A percentile compares a stretch with the other conserved stretches of the same genome.
phyloP scores from a whole-genome alignment of 92 coral and sea anemone species.

The Porites lobata region DNA sequence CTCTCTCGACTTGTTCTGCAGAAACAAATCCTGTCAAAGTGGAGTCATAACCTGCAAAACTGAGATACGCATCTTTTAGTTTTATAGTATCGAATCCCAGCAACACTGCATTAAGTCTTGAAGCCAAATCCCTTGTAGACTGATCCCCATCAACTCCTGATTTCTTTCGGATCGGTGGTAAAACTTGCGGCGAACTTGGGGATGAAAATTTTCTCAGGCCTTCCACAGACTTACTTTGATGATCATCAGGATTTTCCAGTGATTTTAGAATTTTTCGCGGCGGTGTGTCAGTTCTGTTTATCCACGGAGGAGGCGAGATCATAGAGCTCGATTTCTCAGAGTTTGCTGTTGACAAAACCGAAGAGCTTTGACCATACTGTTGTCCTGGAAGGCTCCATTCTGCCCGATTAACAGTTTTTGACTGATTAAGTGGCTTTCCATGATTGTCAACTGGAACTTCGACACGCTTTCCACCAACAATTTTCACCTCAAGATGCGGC shows the following conservation, averaged over 20 bases:
- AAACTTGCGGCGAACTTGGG: constrained; percentile 54
- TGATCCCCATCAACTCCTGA: constrained; percentile 21
- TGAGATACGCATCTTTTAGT: constrained; percentile 78
- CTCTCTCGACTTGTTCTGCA: constrained; percentile 74
- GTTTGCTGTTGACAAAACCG: constrained; percentile 46
- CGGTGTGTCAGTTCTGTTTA: constrained; percentile 71
- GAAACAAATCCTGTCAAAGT: constrained; percentile 88
- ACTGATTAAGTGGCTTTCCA: constrained; percentile 66
- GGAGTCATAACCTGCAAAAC: constrained; percentile 82
- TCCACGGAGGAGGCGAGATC: constrained; percentile 73
- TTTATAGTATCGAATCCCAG: constrained; percentile 66
- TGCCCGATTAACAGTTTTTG: not conserved
- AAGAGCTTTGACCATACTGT: constrained; percentile 26
- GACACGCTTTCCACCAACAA: constrained; percentile 86
- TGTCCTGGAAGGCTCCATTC: constrained; percentile 23
- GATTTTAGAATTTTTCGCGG: constrained; percentile 76
- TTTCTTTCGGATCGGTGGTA: constrained; percentile 74
- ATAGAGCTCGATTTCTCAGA: not conserved
- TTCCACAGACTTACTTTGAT: not conserved
- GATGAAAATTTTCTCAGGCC: constrained; percentile 25
- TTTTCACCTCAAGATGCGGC: constrained; percentile 81
- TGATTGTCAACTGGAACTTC: constrained; percentile 79
- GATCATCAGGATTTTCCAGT: constrained; percentile 45
- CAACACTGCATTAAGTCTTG: constrained; percentile 45
- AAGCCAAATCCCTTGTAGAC: constrained; percentile 18